Evolutionary conservation across 1,140 invertebrate genomes (phyloP).

Genomic region (Zaprionus capensis): DNA sequence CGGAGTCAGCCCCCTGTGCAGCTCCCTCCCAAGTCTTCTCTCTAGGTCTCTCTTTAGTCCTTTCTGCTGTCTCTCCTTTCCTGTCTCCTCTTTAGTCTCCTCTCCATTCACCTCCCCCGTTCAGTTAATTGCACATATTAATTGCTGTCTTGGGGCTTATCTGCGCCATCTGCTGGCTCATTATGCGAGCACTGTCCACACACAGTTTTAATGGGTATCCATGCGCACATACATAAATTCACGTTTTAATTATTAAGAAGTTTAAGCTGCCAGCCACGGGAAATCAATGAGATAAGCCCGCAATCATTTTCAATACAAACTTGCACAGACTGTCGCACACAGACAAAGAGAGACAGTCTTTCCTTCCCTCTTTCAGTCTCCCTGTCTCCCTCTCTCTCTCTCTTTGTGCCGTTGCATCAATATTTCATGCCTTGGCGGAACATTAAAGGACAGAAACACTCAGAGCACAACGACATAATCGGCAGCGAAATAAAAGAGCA

Average conservation of each 20-base stretch:
- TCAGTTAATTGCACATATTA: conserved; percentile 18
- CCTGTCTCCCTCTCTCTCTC: background rate
- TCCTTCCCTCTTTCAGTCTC: background rate
- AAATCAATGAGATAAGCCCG: conserved; percentile 22
- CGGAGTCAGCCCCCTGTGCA: too few relatives aligned
- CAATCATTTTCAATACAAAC: conserved; percentile 39
- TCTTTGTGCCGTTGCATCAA: conserved; percentile 49
- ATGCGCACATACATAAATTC: conserved; percentile 3
- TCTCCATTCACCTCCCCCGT: background rate
- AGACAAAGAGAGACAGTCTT: background rate
- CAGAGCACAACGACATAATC: conserved; percentile 54
- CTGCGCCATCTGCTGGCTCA: conserved; percentile 12
- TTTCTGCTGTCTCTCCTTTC: too few relatives aligned
- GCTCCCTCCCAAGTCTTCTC: too few relatives aligned
- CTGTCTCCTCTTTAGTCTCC: too few relatives aligned
- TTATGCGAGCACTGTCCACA: conserved; percentile 13
- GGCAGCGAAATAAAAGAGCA: conserved; percentile 37
- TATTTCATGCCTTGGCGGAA: conserved; percentile 66
- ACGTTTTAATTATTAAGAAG: conserved; percentile 17
- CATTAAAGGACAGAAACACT: conserved; percentile 43
- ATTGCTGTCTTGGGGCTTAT: conserved; percentile 37
- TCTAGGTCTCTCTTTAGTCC: too few relatives aligned
- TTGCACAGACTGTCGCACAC: conserved; percentile 5
- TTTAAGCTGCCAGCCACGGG: background rate
- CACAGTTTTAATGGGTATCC: conserved; percentile 28